Conservation (phyloP, 2,797 vertebrate genomes). For the Hylomyscus alleni region DNA sequence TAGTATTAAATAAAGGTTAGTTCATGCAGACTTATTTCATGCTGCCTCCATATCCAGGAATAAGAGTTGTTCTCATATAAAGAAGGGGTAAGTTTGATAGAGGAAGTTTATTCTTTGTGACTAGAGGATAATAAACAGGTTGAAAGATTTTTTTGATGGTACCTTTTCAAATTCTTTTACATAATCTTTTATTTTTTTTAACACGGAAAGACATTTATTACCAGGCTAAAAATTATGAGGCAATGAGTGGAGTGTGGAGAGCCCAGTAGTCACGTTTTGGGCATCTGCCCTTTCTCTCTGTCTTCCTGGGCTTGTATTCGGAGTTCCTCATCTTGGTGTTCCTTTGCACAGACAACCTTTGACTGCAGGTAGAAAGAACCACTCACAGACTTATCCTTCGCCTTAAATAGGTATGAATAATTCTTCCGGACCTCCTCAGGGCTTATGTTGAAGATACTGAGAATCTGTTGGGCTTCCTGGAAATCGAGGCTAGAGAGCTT, state of each 20-base stretch:
- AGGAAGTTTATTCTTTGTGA: background rate
- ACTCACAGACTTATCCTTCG: conserved; percentile 95
- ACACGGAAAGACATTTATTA: conserved; percentile 86
- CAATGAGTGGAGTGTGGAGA: accelerated
- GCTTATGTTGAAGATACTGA: conserved; percentile 92
- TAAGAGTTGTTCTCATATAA: background rate
- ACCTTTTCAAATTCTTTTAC: background rate
- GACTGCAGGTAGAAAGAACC: conserved; percentile 98
- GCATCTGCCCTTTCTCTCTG: conserved; percentile 85
- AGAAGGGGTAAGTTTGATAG: background rate
- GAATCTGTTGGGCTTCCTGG: conserved; percentile 97
- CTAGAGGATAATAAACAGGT: background rate
- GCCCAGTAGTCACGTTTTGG: conserved; percentile 89
- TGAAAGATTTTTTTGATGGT: background rate
- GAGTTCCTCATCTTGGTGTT: conserved; percentile 96
- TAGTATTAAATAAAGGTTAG: background rate
- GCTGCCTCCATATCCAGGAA: background rate
- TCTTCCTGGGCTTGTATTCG: conserved; percentile 90
- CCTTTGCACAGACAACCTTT: conserved; percentile 97
- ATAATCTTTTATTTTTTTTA: background rate
- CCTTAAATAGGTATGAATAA: conserved; percentile 98
- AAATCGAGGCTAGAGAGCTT: conserved; percentile 94
- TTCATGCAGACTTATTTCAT: background rate
- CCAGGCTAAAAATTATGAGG: conserved; percentile 93
- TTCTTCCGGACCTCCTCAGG: conserved; percentile 90